Percentiles rank a stretch among this genome's conserved stretches.
These are phyloP conservation scores for Chaetops frenatus DNA, from an alignment of 2,113 vertebrate genomes.

Conservation along the genomic window DNA sequence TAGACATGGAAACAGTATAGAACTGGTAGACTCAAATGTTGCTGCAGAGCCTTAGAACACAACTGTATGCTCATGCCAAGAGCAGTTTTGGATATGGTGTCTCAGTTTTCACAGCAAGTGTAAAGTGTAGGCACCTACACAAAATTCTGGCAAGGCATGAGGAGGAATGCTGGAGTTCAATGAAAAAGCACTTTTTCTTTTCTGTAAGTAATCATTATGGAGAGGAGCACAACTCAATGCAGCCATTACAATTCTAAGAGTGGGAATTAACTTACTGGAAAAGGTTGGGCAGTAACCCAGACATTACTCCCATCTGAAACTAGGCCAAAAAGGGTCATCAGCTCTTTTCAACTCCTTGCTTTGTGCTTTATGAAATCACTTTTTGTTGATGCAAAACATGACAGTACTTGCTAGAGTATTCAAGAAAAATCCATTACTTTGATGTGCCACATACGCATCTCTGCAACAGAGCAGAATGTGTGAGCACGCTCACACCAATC, in stretches of 20 bases:
- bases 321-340: constrained; percentile 17
- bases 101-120: not conserved
- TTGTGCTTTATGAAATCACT: constrained; percentile 36
- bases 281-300: constrained; percentile 9
- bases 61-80: not conserved
- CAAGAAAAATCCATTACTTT: constrained; percentile 21
- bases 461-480: not conserved
- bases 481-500: not conserved
- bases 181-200: constrained; percentile 2
- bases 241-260: not conserved
- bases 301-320: not conserved
- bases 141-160: not conserved
- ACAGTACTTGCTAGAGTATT: constrained; percentile 3
- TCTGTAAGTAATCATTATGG: not conserved
- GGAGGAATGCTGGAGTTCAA: not conserved
- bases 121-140: not conserved
- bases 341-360: constrained; percentile 17
- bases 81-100: not conserved
- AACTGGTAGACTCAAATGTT: not conserved
- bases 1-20: not conserved
- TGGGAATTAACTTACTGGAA: constrained; percentile 36
- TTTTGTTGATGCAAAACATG: constrained; percentile 38
- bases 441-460: not conserved
- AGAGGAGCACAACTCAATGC: not conserved
- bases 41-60: not conserved